Evolutionary conservation across 1,140 invertebrate genomes (phyloP).

Genomic region (Pectinophora gossypiella): DNA sequence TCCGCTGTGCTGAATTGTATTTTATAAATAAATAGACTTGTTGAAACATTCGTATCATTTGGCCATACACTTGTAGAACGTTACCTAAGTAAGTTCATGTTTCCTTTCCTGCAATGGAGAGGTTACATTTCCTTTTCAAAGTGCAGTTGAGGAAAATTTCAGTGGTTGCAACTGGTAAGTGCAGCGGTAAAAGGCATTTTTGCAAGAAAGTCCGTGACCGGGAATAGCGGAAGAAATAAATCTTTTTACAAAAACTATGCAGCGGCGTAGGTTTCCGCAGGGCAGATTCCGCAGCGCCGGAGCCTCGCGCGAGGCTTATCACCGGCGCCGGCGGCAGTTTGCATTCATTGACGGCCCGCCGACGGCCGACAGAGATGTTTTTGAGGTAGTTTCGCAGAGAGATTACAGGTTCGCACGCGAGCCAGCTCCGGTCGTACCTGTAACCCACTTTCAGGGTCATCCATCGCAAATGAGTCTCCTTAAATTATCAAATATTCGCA

Average conservation of each 20-base stretch:
- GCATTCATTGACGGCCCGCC: constrained; percentile 25
- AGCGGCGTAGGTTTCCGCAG: neutral
- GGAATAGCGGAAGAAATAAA: constrained; percentile 33
- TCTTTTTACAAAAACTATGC: constrained; percentile 30
- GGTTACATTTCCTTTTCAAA: no score
- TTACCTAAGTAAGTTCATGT: no score
- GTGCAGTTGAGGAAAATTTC: no score
- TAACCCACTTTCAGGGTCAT: no score
- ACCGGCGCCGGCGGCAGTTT: constrained; percentile 15
- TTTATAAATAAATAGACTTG: constrained; percentile 1
- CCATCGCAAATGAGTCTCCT: no score
- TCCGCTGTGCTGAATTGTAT: no score
- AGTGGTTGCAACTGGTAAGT: constrained; percentile 1
- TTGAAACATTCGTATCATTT: constrained; percentile 5
- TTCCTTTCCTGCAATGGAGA: no score
- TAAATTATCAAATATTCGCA: no score
- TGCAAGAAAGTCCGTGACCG: constrained; percentile 9
- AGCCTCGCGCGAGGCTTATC: constrained; percentile 6
- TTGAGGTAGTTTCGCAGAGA: no score
- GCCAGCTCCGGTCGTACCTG: no score
- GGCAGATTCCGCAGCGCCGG: neutral
- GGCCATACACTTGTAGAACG: no score
- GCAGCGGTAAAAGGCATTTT: constrained; percentile 6
- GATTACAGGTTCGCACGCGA: no score
- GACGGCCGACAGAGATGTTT: neutral